Evolutionary conservation across 2,797 vertebrate genomes (phyloP).

Genomic region (Muscicapa striata): DNA sequence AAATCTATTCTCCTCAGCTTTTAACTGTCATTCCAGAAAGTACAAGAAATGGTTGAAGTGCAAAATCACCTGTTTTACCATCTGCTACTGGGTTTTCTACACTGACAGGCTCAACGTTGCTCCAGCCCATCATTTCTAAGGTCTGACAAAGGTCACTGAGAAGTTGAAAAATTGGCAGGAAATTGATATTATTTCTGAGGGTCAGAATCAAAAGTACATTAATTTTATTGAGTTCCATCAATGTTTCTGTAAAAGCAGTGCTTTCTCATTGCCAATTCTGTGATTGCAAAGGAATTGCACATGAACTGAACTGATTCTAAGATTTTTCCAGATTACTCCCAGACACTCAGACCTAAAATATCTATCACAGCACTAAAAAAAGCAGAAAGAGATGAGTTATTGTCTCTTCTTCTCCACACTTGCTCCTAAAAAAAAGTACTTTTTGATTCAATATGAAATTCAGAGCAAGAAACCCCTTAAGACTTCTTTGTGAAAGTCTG

Average conservation of each 20-base stretch:
- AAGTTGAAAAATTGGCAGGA: neutral
- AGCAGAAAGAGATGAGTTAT: neutral
- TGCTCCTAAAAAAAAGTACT: neutral
- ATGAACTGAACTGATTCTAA: neutral
- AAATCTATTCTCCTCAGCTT: neutral
- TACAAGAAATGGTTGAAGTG: neutral
- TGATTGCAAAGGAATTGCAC: neutral
- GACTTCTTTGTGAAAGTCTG: neutral
- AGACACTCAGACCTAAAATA: accelerated
- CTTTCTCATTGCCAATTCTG: neutral
- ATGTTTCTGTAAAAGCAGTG: conserved; percentile 8
- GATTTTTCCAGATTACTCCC: neutral
- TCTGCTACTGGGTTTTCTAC: neutral
- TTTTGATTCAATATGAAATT: neutral
- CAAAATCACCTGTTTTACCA: neutral
- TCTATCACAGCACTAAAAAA: neutral
- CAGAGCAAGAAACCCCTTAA: neutral
- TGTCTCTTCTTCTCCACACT: neutral
- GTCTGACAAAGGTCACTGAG: neutral
- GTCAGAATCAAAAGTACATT: neutral
- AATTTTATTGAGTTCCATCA: neutral
- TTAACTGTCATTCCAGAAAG: neutral
- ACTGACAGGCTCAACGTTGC: neutral
- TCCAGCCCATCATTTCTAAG: neutral
- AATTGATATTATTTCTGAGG: neutral